Conservation (phyloP, 92 coral and sea anemone genomes). For the Zoanthus gigantus region DNA sequence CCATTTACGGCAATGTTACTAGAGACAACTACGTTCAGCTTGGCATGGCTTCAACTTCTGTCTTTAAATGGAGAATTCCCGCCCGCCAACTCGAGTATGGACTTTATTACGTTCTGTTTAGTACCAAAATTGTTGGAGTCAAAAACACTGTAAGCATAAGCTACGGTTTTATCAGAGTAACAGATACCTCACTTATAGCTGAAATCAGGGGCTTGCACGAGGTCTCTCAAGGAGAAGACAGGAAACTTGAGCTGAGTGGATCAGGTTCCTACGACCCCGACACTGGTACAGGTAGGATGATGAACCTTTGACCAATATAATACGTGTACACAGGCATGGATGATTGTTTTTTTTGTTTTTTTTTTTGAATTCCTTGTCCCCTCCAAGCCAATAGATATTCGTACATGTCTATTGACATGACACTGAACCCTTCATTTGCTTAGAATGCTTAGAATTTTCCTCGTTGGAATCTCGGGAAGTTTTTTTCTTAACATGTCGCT, state of each 20-base stretch:
- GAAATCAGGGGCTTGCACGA: constrained; percentile 57
- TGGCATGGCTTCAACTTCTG: constrained; percentile 27
- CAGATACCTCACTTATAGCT: constrained; percentile 67
- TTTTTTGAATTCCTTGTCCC: no score
- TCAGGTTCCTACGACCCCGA: constrained; percentile 82
- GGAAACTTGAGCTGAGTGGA: constrained; percentile 57
- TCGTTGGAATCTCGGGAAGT: no score
- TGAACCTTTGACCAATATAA: neutral
- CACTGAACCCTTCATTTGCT: no score
- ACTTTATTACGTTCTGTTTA: constrained; percentile 66
- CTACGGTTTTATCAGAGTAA: constrained; percentile 69
- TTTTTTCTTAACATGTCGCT: no score
- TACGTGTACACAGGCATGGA: neutral
- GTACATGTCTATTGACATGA: no score
- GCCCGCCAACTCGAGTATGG: constrained; percentile 61
- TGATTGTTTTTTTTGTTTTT: no score
- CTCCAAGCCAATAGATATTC: no score
- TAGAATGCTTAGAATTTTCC: no score
- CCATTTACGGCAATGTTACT: constrained; percentile 41
- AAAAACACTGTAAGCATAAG: constrained; percentile 52
- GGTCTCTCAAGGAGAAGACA: constrained; percentile 67
- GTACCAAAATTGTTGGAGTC: constrained; percentile 51
- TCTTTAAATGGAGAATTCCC: constrained; percentile 45
- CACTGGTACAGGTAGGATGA: constrained; percentile 64
- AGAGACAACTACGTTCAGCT: neutral